A percentile compares a stretch with the other conserved stretches of the same genome.
phyloP scores from a whole-genome alignment of 30 jellyfish, hydroid and myxozoan genomes.

The Chironex yamaguchii region DNA sequence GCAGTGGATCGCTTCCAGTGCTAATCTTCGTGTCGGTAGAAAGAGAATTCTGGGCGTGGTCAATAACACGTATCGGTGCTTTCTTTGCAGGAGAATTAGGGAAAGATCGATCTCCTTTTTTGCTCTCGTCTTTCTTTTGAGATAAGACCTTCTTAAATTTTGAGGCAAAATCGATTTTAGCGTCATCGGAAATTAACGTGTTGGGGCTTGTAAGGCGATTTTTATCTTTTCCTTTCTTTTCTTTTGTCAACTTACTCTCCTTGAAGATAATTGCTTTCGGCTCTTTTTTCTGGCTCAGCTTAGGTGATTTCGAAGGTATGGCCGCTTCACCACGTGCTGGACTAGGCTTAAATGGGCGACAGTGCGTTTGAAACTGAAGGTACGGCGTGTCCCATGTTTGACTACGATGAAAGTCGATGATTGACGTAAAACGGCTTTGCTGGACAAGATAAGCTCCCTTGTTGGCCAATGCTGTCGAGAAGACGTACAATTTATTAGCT shows the following conservation, averaged over 20 bases:
- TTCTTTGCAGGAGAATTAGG: neutral
- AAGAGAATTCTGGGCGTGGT: neutral
- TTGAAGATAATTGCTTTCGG: neutral
- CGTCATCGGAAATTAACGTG: neutral
- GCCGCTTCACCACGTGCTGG: constrained; percentile 51
- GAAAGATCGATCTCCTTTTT: neutral
- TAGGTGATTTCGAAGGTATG: neutral
- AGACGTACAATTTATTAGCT: constrained; percentile 75
- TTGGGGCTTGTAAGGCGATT: neutral
- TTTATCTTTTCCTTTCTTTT: neutral
- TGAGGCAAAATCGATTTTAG: neutral
- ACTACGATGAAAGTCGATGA: constrained; percentile 83
- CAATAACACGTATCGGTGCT: too few relatives aligned
- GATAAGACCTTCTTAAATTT: neutral
- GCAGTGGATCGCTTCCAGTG: neutral
- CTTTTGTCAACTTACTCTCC: neutral
- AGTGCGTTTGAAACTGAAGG: constrained; percentile 84
- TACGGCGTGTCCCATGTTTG: constrained; percentile 88
- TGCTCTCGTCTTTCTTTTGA: neutral
- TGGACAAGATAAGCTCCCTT: constrained; percentile 90
- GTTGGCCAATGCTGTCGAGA: constrained; percentile 96
- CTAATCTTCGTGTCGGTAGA: neutral
- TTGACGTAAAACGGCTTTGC: constrained; percentile 80
- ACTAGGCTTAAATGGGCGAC: constrained; percentile 88
- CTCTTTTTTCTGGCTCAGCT: neutral